Conservation (phyloP, 2,113 vertebrate genomes). For the Malurus cyaneus region DNA sequence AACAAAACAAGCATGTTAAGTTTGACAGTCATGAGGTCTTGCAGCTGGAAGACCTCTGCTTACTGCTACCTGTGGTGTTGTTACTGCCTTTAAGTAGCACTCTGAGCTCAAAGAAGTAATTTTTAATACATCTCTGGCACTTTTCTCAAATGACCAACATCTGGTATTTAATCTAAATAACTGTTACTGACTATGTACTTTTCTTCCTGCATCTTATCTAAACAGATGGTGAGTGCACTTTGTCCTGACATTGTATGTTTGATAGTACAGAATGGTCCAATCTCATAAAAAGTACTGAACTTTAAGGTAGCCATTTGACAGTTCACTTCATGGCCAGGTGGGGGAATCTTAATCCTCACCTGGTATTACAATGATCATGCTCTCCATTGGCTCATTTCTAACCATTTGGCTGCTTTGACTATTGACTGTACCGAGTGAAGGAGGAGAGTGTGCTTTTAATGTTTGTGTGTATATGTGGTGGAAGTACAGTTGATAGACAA, state of each 20-base stretch:
- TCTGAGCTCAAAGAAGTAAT: background rate
- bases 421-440: conserved; percentile 61
- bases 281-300: conserved; percentile 78
- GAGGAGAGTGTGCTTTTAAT: background rate
- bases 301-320: conserved; percentile 32
- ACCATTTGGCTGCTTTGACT: conserved; percentile 49
- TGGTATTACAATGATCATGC: background rate
- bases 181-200: conserved; percentile 66
- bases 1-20: background rate
- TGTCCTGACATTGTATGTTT: conserved; percentile 65
- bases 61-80: background rate
- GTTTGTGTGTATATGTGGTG: background rate
- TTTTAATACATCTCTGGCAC: background rate
- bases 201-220: conserved; percentile 78
- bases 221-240: conserved; percentile 85
- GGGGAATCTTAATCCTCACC: background rate
- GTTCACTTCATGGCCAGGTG: conserved; percentile 18
- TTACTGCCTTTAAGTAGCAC: background rate
- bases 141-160: background rate
- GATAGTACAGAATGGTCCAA: conserved; percentile 62
- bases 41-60: background rate
- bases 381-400: conserved; percentile 2
- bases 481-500: conserved; percentile 62
- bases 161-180: conserved; percentile 44
- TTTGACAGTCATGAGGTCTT: background rate